A percentile compares a stretch with the other conserved stretches of the same genome.
These are phyloP conservation scores for Istiophorus platypterus DNA, from an alignment of 2,113 vertebrate species.

Conservation along the genomic window DNA sequence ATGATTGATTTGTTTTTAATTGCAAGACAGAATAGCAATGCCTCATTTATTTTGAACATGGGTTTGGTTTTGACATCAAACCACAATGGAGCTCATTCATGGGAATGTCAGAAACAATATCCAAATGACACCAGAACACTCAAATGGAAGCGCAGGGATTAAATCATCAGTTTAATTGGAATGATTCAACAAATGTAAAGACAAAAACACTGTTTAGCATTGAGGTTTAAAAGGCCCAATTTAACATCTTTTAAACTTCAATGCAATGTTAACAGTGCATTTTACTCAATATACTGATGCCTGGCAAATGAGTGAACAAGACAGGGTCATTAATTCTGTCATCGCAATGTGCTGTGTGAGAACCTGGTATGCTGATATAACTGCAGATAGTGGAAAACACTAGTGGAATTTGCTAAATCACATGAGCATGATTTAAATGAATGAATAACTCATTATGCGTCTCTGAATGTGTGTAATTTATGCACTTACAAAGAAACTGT, in stretches of 20 bases:
- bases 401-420: neutral
- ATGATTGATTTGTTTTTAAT: neutral
- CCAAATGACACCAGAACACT: neutral
- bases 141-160: neutral
- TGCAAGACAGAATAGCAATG: neutral
- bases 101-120: neutral
- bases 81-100: neutral
- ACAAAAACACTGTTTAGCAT: neutral
- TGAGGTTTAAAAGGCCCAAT: too few relatives aligned
- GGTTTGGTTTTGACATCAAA: neutral
- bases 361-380: constrained; percentile 5
- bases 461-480: neutral
- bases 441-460: neutral
- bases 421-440: neutral
- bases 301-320: constrained; percentile 24
- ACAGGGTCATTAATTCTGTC: constrained; percentile 38
- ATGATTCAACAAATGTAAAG: neutral
- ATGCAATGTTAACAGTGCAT: neutral
- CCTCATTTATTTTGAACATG: neutral
- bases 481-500: neutral
- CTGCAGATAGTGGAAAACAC: constrained; percentile 1
- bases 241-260: too few relatives aligned
- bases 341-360: neutral
- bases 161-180: neutral
- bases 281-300: neutral